Percentiles rank a stretch among this genome's conserved stretches.
Evolutionary conservation across 35 echinoderm and acorn worm species (phyloP).

Genomic region (Anneissia japonica): DNA sequence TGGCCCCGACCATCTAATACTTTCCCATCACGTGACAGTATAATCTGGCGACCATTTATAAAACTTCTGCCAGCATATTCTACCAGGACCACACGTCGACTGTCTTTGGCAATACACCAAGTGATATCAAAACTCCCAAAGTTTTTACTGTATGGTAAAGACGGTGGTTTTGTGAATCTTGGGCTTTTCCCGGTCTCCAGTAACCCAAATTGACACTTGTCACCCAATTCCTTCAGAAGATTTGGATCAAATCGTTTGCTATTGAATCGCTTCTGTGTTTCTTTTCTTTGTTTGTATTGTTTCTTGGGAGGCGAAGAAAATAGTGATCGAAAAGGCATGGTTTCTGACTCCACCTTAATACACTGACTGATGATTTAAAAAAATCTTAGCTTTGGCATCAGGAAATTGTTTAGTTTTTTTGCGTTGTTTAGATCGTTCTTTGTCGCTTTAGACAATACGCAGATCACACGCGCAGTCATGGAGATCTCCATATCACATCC

Average conservation of each 20-base stretch:
- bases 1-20: slow-evolving; percentile 24
- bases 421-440: no score
- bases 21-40: slow-evolving; percentile 27
- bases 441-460: no score
- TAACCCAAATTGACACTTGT: neutral
- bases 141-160: slow-evolving; percentile 69
- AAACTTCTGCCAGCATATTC: slow-evolving; percentile 73
- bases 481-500: no score
- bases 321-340: neutral
- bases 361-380: no score
- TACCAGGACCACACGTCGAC: slow-evolving; percentile 68
- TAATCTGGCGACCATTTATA: slow-evolving; percentile 74
- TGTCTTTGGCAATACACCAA: slow-evolving; percentile 59
- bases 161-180: neutral
- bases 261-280: neutral
- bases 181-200: neutral
- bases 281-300: neutral
- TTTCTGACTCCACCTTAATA: no score
- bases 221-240: neutral
- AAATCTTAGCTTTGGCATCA: no score
- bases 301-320: neutral
- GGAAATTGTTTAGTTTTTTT: no score
- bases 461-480: no score
- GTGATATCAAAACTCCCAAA: slow-evolving; percentile 89
- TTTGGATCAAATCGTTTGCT: neutral